Evolutionary conservation across 1,140 invertebrate genomes (phyloP).

Genomic region (Drosophila littoralis): DNA sequence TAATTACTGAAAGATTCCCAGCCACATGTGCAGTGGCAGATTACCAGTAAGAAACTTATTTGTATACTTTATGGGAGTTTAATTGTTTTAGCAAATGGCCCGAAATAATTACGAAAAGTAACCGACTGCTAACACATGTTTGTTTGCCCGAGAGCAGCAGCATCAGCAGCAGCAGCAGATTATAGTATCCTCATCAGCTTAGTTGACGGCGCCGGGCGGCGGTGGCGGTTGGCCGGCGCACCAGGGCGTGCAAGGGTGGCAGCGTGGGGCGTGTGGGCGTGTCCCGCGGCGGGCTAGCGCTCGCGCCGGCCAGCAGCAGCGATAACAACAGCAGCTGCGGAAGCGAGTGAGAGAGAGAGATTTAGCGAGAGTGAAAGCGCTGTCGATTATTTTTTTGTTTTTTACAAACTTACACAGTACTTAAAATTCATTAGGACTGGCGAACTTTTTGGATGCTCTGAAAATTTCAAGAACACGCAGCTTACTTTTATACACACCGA

Average conservation of each 20-base stretch:
- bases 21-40: constrained; percentile 3
- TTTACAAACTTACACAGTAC: constrained; percentile 31
- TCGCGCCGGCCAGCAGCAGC: constrained; percentile 24
- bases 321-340: constrained; percentile 41
- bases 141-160: not conserved
- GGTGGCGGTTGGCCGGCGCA: constrained; percentile 57
- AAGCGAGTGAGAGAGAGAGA: not conserved
- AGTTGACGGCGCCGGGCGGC: constrained; percentile 55
- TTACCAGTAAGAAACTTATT: constrained; percentile 42
- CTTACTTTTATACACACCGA: constrained; percentile 16
- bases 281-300: not conserved
- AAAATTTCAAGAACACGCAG: not conserved
- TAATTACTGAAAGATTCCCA: constrained; percentile 47
- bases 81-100: constrained; percentile 59
- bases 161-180: not conserved
- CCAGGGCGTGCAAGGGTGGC: constrained; percentile 50
- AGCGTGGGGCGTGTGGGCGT: not conserved
- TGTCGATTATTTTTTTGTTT: not conserved
- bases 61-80: constrained; percentile 61
- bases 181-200: constrained; percentile 7
- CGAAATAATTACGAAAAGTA: constrained; percentile 49
- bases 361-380: not conserved
- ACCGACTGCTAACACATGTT: constrained; percentile 16
- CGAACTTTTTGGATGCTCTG: constrained; percentile 9
- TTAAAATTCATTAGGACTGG: constrained; percentile 36